Evolutionary conservation across 1,140 invertebrate species (phyloP), one percentile per base, ranked within the genome.

Genomic region (Zaprionus inermis): DNA sequence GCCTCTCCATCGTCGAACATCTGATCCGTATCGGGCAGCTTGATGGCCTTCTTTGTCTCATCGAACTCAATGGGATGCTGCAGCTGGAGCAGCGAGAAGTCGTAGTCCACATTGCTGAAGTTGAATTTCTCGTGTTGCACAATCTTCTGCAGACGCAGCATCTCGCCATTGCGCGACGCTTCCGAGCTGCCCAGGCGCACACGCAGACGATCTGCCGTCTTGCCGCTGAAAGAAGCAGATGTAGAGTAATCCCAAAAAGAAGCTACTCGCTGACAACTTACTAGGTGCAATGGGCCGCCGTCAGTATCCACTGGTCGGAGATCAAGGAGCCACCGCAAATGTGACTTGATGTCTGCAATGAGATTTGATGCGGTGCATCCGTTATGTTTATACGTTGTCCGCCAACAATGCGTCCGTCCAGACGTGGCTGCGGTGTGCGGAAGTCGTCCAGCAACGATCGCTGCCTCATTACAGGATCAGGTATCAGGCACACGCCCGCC

Each of bases 301-400:
- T 94, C 0, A 94, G 56, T 28, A 94, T 90, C 83, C 94, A 94
- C 9, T 93, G 71, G 24, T 93, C 63, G 9, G 85, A 90, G 28
- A 97, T 95, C 22, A 97, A 91, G 12, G 95, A 95, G 5, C 94
- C 96, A 1, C 96, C 96, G 83, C 96, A 97, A 38, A 92, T 86
- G 55, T 94, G 93, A 11, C 57, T 68, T 0, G 61, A 60, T 12
- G 82, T 90, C 67, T 93, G 92, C 60, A 93, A 44, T 2, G 93
- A 93, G 7, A 94, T 89, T 75, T 93, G 93, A 70, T 93, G 92
- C 0, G 93, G 93, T 61, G 93, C 91, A 65, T 93, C 80, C 28
- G 93, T 91, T 14, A 93, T 93, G 14, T 90, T 84, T 6, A 93
- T 92, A n/a, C 88, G 77, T 41, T 90, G 76, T 0, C 93, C 93